These are phyloP conservation scores for Apogon talboti DNA, from an alignment of 2,797 vertebrate genomes.

Conservation along the genomic window DNA sequence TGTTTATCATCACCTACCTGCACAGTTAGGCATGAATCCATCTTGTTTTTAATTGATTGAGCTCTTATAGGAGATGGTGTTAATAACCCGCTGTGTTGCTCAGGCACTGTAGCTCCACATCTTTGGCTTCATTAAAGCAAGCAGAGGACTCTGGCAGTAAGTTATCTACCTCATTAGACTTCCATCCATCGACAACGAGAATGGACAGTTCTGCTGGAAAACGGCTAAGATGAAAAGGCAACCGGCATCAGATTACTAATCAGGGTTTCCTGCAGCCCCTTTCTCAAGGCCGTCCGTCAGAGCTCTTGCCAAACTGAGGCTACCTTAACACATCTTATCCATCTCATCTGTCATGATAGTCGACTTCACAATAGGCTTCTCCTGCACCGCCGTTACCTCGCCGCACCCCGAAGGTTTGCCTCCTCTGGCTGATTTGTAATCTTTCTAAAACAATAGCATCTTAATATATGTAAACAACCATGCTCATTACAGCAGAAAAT, in stretches of 20 bases:
- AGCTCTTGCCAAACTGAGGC: constrained; percentile 34
- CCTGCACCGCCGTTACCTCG: neutral
- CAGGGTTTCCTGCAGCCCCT: constrained; percentile 26
- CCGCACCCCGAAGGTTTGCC: neutral
- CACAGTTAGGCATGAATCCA: constrained; percentile 43
- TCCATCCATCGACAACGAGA: constrained; percentile 35
- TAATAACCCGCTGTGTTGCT: constrained; percentile 44
- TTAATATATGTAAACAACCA: neutral
- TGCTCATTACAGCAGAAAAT: neutral
- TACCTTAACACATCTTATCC: constrained; percentile 47
- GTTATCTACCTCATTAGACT: constrained; percentile 63
- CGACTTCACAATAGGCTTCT: constrained; percentile 22
- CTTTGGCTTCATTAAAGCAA: constrained; percentile 51
- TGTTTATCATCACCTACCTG: constrained; percentile 56
- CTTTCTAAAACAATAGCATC: neutral
- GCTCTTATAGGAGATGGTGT: constrained; percentile 35
- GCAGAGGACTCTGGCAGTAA: constrained; percentile 36
- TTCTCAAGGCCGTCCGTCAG: constrained; percentile 8
- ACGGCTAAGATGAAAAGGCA: constrained; percentile 43
- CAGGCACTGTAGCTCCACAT: constrained; percentile 32
- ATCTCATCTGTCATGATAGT: constrained; percentile 28
- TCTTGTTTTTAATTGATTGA: constrained; percentile 60
- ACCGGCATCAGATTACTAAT: constrained; percentile 36
- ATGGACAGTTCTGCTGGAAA: constrained; percentile 44
- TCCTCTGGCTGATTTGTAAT: neutral